Evolutionary conservation across 2,113 vertebrate species (phyloP), one percentile per base, ranked within the genome.

Genomic region (Zosterops pallidus): DNA sequence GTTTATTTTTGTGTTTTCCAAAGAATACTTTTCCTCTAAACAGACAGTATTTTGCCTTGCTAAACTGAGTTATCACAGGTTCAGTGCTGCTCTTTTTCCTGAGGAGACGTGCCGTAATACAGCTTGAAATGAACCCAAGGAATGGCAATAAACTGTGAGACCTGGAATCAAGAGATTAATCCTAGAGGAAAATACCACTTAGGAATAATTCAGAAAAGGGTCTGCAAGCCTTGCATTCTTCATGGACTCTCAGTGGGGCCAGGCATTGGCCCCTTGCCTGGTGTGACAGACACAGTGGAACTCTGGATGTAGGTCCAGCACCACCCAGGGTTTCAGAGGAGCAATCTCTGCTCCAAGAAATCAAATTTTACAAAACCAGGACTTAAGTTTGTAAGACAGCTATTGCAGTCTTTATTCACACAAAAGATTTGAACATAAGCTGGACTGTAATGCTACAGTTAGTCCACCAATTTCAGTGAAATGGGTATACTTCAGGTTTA

Each of bases 211-310:
- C 44, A 47, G 49, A 64, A 67, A 44, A 70, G 9, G 5, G 4
- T 44, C 37, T 79, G 33, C 21, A 79, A 67, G 71, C 14, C 8
- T 21, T 55, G 8, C 6, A 5, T 52, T 44, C 53, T 37, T 10
- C 25, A 12, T 11, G 19, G 44, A 22, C 24, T 68, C 10, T 14
- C 60, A 68, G 13, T 56, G 24, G 33, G 28, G 10, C 15, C 57
- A 44, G 41, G 29, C 17, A 29, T 31, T 47, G 24, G 2, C 2
- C 4, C 25, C 21, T 15, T 9, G 5, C 5, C 10, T 0, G 0
- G 0, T 24, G 21, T n/a, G 49, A 49, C 3, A 5, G 56, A 25
- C n/a, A 24, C 28, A 26, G 25, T 9, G 49, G 39, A 72, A 33
- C 41, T 74, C 49, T 65, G 56, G 21, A 22, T 17, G 6, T 5